Evolutionary conservation across 2,888 invertebrate genomes (phyloP), one percentile per base, ranked within the genome.

Genomic region (Latheticus oryzae): DNA sequence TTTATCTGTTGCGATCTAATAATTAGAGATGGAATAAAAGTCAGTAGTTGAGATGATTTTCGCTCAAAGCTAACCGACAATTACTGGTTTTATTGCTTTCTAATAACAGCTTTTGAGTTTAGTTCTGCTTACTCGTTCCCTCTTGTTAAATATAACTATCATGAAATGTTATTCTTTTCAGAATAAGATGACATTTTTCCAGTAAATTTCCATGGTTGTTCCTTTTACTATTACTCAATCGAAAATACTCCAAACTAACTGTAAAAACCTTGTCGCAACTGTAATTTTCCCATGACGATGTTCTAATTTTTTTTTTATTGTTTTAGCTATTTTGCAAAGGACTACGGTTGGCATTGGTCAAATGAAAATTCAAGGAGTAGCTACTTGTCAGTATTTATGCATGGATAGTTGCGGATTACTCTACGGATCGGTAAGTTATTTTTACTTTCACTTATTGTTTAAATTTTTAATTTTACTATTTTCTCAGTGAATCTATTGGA

Each of bases 341-440:
- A 85, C 83, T 61, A 85, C 88, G 62, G 84, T 87, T 69, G 85
- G 85, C 79, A 85, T 87, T 77, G 91, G 91, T 78, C 89, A 89
- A 82, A 85, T 93, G 81, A 90, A 89, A 84, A 90, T 93, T 79
- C 91, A 91, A 84, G 90, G 92, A 81, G 88, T 91, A 67, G 89
- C 90, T 74, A 91, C 92, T 71, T 92, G 92, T 79, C 85, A 91
- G 79, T 93, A 87, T 84, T 87, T 93, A 79, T 93, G 93, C 81
- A 92, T 93, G 91, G 91, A 92, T 81, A 84, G 87, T 72, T 93
- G 92, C 82, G 93, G 93, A 79, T 84, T 88, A 79, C 87, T 89
- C 72, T 93, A 92, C 83, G 91, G 91, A 80, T 88, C 92, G 87
- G 93, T 93, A 84, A 88, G 92, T 88, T 50, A 71, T 64, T 61